A percentile compares a stretch with the other conserved stretches of the same genome.
phyloP scores from a whole-genome alignment of 2,113 vertebrate genomes.

The Oncorhynchus keta region DNA sequence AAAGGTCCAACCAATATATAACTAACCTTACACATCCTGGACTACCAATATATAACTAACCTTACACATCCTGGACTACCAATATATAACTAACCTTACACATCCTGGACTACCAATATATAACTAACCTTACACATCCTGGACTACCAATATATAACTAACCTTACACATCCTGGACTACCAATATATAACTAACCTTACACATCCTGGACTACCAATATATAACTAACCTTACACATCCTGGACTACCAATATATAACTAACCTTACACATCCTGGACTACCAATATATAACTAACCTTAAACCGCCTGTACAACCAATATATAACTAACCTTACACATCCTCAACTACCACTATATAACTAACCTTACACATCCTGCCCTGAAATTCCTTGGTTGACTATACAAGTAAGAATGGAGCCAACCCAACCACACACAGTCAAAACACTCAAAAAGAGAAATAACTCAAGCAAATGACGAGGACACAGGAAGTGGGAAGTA shows the following conservation, averaged over 20 bases:
- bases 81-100: not conserved
- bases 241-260: too few species aligned
- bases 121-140: not conserved
- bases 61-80: not conserved
- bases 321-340: not conserved
- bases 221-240: too few species aligned
- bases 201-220: too few species aligned
- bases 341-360: not conserved
- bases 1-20: not conserved
- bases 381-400: not conserved
- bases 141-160: not conserved
- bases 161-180: not conserved
- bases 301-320: not conserved
- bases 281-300: not conserved
- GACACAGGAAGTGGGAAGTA: constrained; percentile 7
- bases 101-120: not conserved
- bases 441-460: not conserved
- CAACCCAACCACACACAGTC: not conserved
- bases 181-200: too few species aligned
- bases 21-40: not conserved
- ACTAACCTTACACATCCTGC: not conserved
- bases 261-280: too few species aligned
- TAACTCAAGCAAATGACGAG: constrained; percentile 3
- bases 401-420: not conserved
- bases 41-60: too few species aligned